Evolutionary conservation across 2,113 vertebrate species (phyloP).

Genomic region (Ornithorhynchus anatinus): DNA sequence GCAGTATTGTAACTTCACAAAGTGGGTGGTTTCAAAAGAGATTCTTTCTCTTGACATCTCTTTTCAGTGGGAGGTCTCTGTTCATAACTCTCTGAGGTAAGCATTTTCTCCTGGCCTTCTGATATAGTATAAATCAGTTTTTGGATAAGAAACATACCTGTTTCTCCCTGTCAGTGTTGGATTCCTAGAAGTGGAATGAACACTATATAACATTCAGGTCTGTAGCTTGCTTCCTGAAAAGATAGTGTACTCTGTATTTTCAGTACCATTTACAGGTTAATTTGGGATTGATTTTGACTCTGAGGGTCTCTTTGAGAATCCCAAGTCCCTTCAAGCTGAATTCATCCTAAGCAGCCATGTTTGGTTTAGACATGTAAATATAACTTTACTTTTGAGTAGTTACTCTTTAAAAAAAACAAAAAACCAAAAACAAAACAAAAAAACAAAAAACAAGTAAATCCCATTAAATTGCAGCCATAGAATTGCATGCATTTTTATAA

Average conservation of each 20-base stretch:
- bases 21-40: not conserved
- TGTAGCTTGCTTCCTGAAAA: conserved; percentile 38
- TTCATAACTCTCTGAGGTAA: rapidly evolving
- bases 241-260: conserved; percentile 50
- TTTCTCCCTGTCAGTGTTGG: conserved; percentile 12
- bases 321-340: conserved; percentile 25
- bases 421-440: too few relatives aligned
- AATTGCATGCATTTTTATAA: conserved; percentile 71
- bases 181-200: conserved; percentile 5
- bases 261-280: conserved; percentile 60
- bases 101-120: conserved; percentile 34
- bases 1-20: not conserved
- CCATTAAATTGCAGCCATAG: conserved; percentile 60
- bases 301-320: conserved; percentile 55
- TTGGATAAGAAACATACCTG: not conserved
- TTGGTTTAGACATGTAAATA: conserved; percentile 67
- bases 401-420: conserved; percentile 27
- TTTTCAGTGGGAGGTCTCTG: too few relatives aligned
- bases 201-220: not conserved
- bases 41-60: not conserved
- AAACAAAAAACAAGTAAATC: conserved; percentile 35
- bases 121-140: conserved; percentile 13
- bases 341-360: conserved; percentile 36
- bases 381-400: conserved; percentile 52
- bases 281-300: conserved; percentile 47